Conservation (phyloP, 1,140 invertebrate species). For the Lamellibrachia luymesi region DNA sequence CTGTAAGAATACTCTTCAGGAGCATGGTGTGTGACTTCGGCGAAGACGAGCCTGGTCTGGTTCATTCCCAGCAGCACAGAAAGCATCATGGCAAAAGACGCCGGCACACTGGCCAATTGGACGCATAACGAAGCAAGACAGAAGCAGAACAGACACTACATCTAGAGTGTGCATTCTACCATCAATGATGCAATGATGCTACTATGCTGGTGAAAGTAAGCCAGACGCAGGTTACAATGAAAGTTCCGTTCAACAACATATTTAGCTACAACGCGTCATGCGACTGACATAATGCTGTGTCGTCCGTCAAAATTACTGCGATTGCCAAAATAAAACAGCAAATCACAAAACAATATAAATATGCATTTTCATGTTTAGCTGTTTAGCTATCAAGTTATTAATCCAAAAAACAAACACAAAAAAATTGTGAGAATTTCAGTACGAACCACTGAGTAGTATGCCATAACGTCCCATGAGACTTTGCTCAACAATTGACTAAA, state of each 20-base stretch:
- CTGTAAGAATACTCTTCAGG: neutral
- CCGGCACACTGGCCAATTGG: neutral
- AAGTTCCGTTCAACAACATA: neutral
- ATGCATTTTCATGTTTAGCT: neutral
- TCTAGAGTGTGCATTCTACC: neutral
- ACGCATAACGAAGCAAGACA: neutral
- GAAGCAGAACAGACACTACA: neutral
- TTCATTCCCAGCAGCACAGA: neutral
- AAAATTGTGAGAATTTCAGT: neutral
- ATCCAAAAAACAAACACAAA: neutral
- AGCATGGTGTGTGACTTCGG: neutral
- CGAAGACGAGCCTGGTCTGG: neutral
- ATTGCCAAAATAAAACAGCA: neutral
- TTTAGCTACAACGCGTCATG: neutral
- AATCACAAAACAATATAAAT: neutral
- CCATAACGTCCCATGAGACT: neutral
- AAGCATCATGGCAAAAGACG: neutral
- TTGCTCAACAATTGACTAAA: constrained; percentile 1
- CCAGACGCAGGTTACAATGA: neutral
- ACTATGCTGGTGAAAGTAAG: neutral
- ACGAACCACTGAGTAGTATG: neutral
- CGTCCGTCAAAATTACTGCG: neutral
- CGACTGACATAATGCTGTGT: neutral
- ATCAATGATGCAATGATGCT: neutral
- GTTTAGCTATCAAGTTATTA: neutral